Conservation (phyloP, 2,888 invertebrate species). For the Agrypnus murinus region DNA sequence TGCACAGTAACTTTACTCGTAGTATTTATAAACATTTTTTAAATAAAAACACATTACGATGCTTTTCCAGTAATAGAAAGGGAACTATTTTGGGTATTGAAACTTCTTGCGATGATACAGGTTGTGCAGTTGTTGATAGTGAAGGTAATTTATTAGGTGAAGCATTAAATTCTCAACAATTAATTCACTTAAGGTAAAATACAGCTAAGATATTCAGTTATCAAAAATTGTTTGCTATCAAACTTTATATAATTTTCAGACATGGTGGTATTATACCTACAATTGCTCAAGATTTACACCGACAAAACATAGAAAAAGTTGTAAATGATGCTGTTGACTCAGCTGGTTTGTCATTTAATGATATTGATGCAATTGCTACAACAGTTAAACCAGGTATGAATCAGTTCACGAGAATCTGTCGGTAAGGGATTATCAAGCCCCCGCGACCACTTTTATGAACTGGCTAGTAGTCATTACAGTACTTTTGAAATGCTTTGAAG, state of each 20-base stretch:
- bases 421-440: no score
- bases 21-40: no score
- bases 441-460: no score
- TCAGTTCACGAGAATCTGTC: no score
- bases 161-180: constrained; percentile 86
- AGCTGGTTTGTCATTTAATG: constrained; percentile 76
- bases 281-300: constrained; percentile 87
- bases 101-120: constrained; percentile 98
- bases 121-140: constrained; percentile 88
- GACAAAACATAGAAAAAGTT: constrained; percentile 83
- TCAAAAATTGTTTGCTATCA: not conserved
- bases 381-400: constrained; percentile 87
- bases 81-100: constrained; percentile 89
- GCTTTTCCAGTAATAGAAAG: not conserved
- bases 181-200: constrained; percentile 80
- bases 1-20: no score
- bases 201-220: not conserved
- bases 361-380: constrained; percentile 91
- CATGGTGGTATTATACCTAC: constrained; percentile 94
- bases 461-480: no score
- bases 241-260: constrained; percentile 70
- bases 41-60: not conserved
- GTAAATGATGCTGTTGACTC: constrained; percentile 80
- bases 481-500: no score
- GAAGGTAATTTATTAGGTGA: constrained; percentile 85